Evolutionary conservation across 2,113 vertebrate genomes (phyloP).

Genomic region (Phyllopteryx taeniolatus): DNA sequence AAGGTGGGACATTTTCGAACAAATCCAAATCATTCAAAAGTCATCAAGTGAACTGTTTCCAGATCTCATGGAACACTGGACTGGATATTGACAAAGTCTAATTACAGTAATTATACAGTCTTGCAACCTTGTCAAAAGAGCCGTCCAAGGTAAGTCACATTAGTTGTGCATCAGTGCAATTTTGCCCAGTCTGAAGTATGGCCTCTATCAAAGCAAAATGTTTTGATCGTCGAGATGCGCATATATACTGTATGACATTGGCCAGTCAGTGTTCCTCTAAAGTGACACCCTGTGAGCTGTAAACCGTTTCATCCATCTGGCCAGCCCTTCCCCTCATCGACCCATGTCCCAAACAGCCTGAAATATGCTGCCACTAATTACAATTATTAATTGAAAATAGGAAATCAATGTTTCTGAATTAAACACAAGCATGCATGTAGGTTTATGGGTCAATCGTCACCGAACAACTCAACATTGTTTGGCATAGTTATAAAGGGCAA

Average conservation of each 20-base stretch:
- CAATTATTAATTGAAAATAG: conserved; percentile 97
- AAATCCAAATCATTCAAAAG: background rate
- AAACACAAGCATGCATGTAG: conserved; percentile 70
- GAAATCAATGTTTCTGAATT: conserved; percentile 91
- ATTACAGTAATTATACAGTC: conserved; percentile 40
- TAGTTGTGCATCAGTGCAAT: conserved; percentile 1
- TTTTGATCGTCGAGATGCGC: background rate
- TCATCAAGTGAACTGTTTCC: conserved; percentile 17
- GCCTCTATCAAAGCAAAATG: conserved; percentile 19
- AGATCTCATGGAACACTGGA: conserved; percentile 28
- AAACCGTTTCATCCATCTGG: conserved; percentile 77
- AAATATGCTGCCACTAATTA: conserved; percentile 90
- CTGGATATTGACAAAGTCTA: conserved; percentile 28
- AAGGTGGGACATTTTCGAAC: background rate
- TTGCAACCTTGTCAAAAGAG: conserved; percentile 1
- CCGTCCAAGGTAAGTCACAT: conserved; percentile 1
- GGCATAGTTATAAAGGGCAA: conserved; percentile 13
- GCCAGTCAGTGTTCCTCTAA: conserved; percentile 6
- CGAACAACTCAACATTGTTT: conserved; percentile 23
- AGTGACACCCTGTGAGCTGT: conserved; percentile 24
- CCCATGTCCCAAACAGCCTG: conserved; percentile 73
- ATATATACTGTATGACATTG: background rate
- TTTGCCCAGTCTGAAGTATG: conserved; percentile 6
- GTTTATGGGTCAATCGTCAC: conserved; percentile 73
- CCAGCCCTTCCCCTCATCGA: conserved; percentile 77